phyloP scores from a whole-genome alignment of 2,888 invertebrate genomes.

The Abscondita cerata region DNA sequence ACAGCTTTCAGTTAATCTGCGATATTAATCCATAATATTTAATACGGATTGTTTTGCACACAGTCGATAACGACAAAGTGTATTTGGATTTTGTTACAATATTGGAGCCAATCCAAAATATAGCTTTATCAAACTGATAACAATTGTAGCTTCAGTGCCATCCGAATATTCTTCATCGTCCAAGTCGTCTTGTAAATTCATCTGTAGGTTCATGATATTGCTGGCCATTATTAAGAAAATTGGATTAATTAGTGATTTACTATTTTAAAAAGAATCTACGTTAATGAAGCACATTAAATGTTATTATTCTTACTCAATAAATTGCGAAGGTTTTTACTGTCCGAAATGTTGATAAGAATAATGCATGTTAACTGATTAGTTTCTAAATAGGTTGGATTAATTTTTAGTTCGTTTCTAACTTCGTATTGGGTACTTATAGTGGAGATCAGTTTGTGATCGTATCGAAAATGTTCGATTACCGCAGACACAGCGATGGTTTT shows the following conservation, averaged over 20 bases:
- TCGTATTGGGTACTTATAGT: conserved; percentile 48
- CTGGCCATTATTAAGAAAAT: conserved; percentile 47
- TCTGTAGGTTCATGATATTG: neutral
- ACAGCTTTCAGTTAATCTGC: conserved; percentile 46
- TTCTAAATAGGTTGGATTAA: conserved; percentile 48
- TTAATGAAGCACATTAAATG: no score
- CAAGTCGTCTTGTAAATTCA: conserved; percentile 26
- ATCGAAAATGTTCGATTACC: conserved; percentile 63
- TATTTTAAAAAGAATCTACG: neutral
- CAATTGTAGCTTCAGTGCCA: conserved; percentile 8
- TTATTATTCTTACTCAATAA: no score
- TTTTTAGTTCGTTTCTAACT: conserved; percentile 49
- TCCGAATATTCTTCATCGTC: conserved; percentile 27
- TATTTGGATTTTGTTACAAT: conserved; percentile 48
- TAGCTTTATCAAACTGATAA: conserved; percentile 45
- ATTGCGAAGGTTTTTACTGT: neutral
- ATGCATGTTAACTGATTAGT: conserved; percentile 48
- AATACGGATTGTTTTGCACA: conserved; percentile 48
- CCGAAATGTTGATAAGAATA: conserved; percentile 40
- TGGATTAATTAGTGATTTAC: conserved; percentile 31
- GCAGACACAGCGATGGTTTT: conserved; percentile 63
- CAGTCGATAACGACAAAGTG: conserved; percentile 52
- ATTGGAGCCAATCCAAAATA: conserved; percentile 54
- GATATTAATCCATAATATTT: conserved; percentile 53
- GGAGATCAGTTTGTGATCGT: conserved; percentile 60